Evolutionary conservation across 1,140 invertebrate species (phyloP), one percentile per base, ranked within the genome.

Genomic region (Aradophagus sp.): DNA sequence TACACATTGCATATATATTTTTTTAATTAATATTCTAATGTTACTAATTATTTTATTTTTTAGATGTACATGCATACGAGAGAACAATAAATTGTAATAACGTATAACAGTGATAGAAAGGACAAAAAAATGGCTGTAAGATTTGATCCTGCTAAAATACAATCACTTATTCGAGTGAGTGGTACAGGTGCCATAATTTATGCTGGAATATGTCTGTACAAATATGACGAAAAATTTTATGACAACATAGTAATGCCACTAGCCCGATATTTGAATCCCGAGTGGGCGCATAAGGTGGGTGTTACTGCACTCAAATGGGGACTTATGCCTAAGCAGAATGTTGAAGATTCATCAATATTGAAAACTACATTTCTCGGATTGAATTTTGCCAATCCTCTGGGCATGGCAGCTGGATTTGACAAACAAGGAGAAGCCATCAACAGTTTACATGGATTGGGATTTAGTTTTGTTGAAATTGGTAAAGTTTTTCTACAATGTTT

Each of bases 401-500:
- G 98, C 19, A 91, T 99, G 73, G 97, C 97, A 36, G 98, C 98
- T 62, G 98, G 98, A 2, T 99, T 99, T 87, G 98, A 99, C 82
- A 99, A 99, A 82, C 91, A 99, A 85, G 97, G 90, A 6, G 95
- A 99, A 87, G 95, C 94, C 15, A 87, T 98, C 1, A 82, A 90
- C 59, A 93, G 94, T 0, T 82, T 99, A 16, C 88, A 90, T 36
- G 90, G 92, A 76, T 86, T 96, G 42, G 97, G 97, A 0, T 99
- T 99, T 87, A 93, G 97, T 14, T 97, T 98, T 86, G 91, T 99
- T 23, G 98, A 99, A 89, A 91, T 99, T 73, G 97, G 97, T 67
- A 70, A 41, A 5, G n/a, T n/a, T n/a, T n/a, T n/a, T n/a, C n/a
- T n/a, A n/a, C n/a, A n/a, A n/a, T n/a, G n/a, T n/a, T n/a, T n/a